Base-by-base conservation (phyloP, 2,888 invertebrate genomes). In the Mythimna impura region DNA sequence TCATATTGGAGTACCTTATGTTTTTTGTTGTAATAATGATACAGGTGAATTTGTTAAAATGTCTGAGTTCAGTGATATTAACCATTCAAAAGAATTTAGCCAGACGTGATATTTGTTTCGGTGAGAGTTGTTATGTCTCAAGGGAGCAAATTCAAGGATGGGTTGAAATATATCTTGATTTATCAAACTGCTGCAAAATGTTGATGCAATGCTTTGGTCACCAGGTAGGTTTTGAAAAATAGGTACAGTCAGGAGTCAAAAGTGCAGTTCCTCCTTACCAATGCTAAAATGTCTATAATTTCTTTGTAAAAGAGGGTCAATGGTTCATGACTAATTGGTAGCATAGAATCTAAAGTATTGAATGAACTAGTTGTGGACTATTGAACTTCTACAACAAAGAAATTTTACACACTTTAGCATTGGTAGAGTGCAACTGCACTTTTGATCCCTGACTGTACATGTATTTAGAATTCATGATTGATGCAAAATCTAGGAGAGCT, bases 141-240 rank as follows among this genome's bases (percentile, higher is more conserved):
- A 5, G 2, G 12, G 75, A 73, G 22, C 30, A 75, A 30, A 58
- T 74, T 6, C 65, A 73, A 34, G 65, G 5, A n/a, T 74, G 75
- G 40, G 22, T 58, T 12, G 50, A 43, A 63, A 5, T 52, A 20
- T 73, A 74, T 57, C 57, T n/a, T 20, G 30, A 74, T 64, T 52
- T 73, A 43, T 9, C 22, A 3, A 64, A 64, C 14, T 74, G 65
- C 40, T 73, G 65, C n/a, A 22, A 73, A 17, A 73, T 25, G 3
- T 10, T 58, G 2, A 58, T 20, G 25, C 20, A 14, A 9, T 74
- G 75, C 14, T 73, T 43, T 43, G 72, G 72, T 55, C 20, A 8
- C 8, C 34, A 30, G 73, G 54, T 72, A 72, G 3, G 34, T 34
- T 22, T 55, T 47, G 7, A 1, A 52, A n/a, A 1, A 17, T 65